phyloP scores from a whole-genome alignment of 2,888 invertebrate genomes.

The Eucera pruinosa region DNA sequence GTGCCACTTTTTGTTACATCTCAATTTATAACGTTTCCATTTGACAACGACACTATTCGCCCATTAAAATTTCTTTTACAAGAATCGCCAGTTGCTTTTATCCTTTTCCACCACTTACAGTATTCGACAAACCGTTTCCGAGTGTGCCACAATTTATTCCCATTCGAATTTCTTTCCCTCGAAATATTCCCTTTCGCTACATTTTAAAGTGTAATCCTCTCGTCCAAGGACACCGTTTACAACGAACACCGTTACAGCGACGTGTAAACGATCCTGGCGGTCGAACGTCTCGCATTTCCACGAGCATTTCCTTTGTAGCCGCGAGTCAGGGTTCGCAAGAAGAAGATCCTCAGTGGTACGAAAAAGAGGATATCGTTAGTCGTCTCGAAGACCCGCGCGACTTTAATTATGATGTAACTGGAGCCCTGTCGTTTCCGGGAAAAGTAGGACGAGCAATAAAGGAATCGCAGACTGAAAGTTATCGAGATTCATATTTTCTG shows the following conservation, averaged over 20 bases:
- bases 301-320: conserved; percentile 18
- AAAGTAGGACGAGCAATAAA: conserved; percentile 45
- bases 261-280: not conserved
- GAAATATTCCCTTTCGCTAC: no score
- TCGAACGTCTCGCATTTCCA: conserved; percentile 51
- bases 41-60: no score
- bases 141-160: not conserved
- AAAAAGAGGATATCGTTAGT: conserved; percentile 41
- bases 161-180: not conserved
- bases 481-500: conserved; percentile 42
- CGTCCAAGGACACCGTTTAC: not conserved
- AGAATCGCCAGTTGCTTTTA: no score
- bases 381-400: conserved; percentile 31
- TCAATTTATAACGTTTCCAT: no score
- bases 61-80: no score
- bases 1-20: no score
- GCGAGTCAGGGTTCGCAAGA: conserved; percentile 9
- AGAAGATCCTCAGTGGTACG: conserved; percentile 44
- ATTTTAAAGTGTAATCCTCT: not conserved
- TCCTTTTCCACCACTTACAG: no score
- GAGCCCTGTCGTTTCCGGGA: conserved; percentile 11
- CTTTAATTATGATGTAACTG: conserved; percentile 55
- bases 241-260: not conserved
- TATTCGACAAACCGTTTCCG: no score
- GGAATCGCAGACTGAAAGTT: conserved; percentile 35